Conservation (phyloP, 2,797 vertebrate species). For the Notamacropus eugenii region DNA sequence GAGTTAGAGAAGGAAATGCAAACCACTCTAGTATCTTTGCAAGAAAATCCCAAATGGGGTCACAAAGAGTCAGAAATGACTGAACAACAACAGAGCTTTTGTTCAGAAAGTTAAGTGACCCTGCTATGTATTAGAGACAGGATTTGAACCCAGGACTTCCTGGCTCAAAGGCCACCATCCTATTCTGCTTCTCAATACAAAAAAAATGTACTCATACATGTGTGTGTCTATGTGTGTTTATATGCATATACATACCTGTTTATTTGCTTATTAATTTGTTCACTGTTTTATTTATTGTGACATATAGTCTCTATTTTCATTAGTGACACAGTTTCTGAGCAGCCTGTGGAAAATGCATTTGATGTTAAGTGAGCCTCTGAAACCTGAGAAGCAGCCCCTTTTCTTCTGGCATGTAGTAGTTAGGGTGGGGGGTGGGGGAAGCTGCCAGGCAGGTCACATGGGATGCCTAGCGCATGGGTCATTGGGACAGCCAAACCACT, state of each 20-base stretch:
- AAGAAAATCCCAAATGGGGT: background rate
- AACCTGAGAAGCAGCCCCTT: background rate
- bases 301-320: background rate
- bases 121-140: background rate
- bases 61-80: background rate
- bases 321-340: constrained; percentile 31
- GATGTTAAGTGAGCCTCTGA: constrained; percentile 47
- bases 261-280: background rate
- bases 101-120: background rate
- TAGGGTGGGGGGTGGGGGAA: constrained; percentile 16
- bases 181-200: background rate
- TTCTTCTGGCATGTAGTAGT: background rate
- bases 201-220: background rate
- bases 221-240: too few relatives aligned
- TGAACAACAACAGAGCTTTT: background rate
- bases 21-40: background rate
- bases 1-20: background rate
- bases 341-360: constrained; percentile 22
- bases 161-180: background rate
- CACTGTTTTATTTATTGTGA: constrained; percentile 51
- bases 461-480: background rate
- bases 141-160: background rate
- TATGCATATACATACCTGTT: background rate
- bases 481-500: background rate
- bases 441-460: background rate